These are phyloP conservation scores for Sorex maritimensis DNA, from an alignment of 2,797 vertebrate species.

Conservation along the genomic window DNA sequence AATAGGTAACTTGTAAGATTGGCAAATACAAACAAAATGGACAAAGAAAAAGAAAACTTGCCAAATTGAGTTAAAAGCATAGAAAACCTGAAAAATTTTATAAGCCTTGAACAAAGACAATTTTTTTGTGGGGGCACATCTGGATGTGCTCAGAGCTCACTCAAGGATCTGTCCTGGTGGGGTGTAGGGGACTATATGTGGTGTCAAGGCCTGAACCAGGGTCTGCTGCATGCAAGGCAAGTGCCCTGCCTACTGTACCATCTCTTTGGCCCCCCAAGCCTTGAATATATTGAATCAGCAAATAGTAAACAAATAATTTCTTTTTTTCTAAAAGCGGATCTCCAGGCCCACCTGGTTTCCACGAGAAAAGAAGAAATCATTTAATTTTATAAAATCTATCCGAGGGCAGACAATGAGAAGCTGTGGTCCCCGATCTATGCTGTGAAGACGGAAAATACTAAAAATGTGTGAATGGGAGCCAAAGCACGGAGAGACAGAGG, in stretches of 20 bases:
- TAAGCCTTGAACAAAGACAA: background rate
- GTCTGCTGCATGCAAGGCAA: no score
- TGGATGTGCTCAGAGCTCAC: no score
- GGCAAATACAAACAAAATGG: background rate
- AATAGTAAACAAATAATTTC: no score
- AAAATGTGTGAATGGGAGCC: background rate
- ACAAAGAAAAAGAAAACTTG: background rate
- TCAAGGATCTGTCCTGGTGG: no score
- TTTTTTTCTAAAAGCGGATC: background rate
- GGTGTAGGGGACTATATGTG: no score
- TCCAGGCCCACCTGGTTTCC: background rate
- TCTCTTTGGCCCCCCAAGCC: no score
- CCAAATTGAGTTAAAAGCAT: background rate
- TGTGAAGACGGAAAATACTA: background rate
- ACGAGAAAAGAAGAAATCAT: slow-evolving; percentile 29
- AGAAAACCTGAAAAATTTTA: background rate
- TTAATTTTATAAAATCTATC: background rate
- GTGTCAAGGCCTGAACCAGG: no score
- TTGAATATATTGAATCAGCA: no score
- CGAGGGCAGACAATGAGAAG: background rate
- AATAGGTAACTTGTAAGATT: background rate
- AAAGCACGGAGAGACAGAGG: background rate
- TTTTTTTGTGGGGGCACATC: no score
- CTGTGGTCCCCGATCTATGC: background rate
- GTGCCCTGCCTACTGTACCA: no score